Conservation (phyloP, 2,113 vertebrate genomes). For the Austrofundulus limnaeus region DNA sequence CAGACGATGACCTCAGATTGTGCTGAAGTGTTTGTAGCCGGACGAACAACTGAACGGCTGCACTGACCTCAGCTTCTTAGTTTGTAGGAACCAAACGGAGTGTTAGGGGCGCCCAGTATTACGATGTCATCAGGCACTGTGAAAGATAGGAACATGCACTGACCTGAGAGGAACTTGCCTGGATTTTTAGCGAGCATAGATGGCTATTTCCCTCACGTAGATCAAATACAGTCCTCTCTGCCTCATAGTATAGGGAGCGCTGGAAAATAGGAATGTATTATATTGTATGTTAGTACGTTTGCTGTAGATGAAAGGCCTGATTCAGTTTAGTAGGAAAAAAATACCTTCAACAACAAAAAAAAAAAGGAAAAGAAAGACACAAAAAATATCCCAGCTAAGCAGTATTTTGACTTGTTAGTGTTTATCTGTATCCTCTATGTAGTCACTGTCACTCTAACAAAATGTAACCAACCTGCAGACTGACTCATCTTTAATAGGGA, state of each 20-base stretch:
- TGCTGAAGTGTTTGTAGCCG: slow-evolving; percentile 54
- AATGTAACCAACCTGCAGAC: slow-evolving; percentile 72
- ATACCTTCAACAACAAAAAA: slow-evolving; percentile 55
- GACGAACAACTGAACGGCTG: slow-evolving; percentile 26
- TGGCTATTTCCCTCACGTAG: slow-evolving; percentile 63
- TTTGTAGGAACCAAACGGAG: slow-evolving; percentile 46
- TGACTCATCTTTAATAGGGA: slow-evolving; percentile 67
- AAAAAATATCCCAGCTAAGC: slow-evolving; percentile 59
- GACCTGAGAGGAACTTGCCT: slow-evolving; percentile 67
- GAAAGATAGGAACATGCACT: slow-evolving; percentile 63
- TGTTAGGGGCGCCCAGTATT: slow-evolving; percentile 45
- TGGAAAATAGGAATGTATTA: slow-evolving; percentile 80
- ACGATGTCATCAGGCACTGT: slow-evolving; percentile 65
- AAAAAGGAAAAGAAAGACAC: slow-evolving; percentile 30
- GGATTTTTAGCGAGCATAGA: slow-evolving; percentile 64
- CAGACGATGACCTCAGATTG: slow-evolving; percentile 49
- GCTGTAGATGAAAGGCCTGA: slow-evolving; percentile 72
- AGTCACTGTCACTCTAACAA: slow-evolving; percentile 75
- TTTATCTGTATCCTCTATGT: slow-evolving; percentile 77
- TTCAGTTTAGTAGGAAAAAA: slow-evolving; percentile 71
- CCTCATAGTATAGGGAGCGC: slow-evolving; percentile 51
- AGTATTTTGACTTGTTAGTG: slow-evolving; percentile 78
- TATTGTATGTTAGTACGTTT: slow-evolving; percentile 79
- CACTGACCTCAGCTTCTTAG: slow-evolving; percentile 45
- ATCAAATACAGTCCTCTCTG: slow-evolving; percentile 70